These are phyloP conservation scores for Synanthedon vespiformis DNA, from an alignment of 2,888 invertebrate genomes.

Conservation along the genomic window DNA sequence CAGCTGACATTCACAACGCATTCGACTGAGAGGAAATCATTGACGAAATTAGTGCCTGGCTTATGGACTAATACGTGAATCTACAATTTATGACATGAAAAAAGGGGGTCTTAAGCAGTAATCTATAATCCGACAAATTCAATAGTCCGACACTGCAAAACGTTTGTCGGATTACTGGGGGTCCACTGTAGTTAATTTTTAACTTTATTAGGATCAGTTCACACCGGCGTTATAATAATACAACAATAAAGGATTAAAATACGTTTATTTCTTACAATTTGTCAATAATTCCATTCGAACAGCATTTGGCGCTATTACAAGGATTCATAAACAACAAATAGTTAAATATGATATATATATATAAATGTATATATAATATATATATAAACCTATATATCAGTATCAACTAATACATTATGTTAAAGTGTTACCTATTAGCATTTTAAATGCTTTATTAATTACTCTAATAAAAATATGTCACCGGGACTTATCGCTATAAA, in stretches of 20 bases:
- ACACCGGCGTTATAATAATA: conserved; percentile 23
- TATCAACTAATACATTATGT: background rate
- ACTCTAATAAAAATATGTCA: conserved; percentile 8
- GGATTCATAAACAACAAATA: conserved; percentile 14
- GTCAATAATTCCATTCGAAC: conserved; percentile 46
- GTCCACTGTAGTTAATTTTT: too few species aligned
- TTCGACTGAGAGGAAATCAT: too few species aligned
- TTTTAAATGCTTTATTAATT: conserved; percentile 14
- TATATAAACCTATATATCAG: conserved; percentile 8
- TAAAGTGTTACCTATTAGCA: conserved; percentile 10
- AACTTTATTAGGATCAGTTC: too few species aligned
- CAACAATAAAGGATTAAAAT: conserved; percentile 53
- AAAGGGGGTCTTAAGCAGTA: too few species aligned
- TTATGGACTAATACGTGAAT: too few species aligned
- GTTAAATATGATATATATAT: conserved; percentile 20
- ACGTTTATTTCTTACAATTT: conserved; percentile 65
- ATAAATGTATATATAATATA: conserved; percentile 23
- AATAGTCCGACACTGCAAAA: too few species aligned
- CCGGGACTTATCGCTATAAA: background rate
- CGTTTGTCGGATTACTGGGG: too few species aligned
- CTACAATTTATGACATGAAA: too few species aligned
- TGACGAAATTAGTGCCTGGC: too few species aligned
- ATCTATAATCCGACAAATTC: too few species aligned
- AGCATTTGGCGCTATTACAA: conserved; percentile 28
- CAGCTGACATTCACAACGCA: too few species aligned